Percentiles rank a stretch among this genome's conserved stretches.
These are phyloP conservation scores for Drosophila erecta DNA, from an alignment of 1,140 invertebrate species.

Conservation along the genomic window DNA sequence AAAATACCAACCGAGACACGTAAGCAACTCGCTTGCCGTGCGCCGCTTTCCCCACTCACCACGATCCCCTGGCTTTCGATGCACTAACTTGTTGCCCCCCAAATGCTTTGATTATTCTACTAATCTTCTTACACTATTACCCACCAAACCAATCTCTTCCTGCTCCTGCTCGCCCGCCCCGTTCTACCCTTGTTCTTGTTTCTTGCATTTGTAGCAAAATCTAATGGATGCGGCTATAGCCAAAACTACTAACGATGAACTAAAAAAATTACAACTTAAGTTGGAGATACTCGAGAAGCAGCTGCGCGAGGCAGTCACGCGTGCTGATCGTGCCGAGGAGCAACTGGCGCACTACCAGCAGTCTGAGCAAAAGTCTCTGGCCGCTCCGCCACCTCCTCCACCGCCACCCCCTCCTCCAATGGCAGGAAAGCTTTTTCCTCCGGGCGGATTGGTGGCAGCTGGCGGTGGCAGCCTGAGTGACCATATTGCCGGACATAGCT, in stretches of 20 bases:
- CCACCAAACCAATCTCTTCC: constrained; percentile 50
- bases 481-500: constrained; percentile 64
- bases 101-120: constrained; percentile 39
- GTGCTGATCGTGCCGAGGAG: constrained; percentile 76
- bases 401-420: constrained; percentile 56
- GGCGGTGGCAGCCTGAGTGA: constrained; percentile 57
- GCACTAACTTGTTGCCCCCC: constrained; percentile 47
- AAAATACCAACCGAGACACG: constrained; percentile 38
- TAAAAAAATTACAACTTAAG: constrained; percentile 84
- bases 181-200: constrained; percentile 46
- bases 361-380: constrained; percentile 25
- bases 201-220: constrained; percentile 77
- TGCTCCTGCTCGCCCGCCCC: constrained; percentile 29
- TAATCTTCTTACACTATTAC: constrained; percentile 65
- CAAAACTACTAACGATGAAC: constrained; percentile 84
- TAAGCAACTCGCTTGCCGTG: constrained; percentile 62
- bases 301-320: constrained; percentile 60
- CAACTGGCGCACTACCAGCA: constrained; percentile 62
- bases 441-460: constrained; percentile 1
- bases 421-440: constrained; percentile 25
- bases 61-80: constrained; percentile 15
- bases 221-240: constrained; percentile 83
- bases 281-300: constrained; percentile 83
- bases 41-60: constrained; percentile 21
- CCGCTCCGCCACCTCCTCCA: constrained; percentile 32